A percentile compares a stretch with the other conserved stretches of the same genome.
Conservation (phyloP, 2,888 invertebrate genomes). For the Antitype chi region DNA sequence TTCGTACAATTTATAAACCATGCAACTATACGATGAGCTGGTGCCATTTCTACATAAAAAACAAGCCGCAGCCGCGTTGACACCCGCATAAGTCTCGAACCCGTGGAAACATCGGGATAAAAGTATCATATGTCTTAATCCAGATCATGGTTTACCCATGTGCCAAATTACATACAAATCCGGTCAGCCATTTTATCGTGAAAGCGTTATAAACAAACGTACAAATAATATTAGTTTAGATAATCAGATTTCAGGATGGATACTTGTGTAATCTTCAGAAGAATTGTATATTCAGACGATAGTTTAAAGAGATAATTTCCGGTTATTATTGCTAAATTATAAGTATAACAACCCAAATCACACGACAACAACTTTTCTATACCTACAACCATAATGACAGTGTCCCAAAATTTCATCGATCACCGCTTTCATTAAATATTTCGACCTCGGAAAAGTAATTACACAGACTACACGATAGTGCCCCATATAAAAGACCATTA, state of each 20-base stretch:
- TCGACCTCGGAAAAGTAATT: conserved; percentile 39
- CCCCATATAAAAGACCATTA: conserved; percentile 40
- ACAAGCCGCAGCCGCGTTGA: too few relatives aligned
- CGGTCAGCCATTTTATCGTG: too few relatives aligned
- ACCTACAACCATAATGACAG: conserved; percentile 2
- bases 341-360: background rate
- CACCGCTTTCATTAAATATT: conserved; percentile 44
- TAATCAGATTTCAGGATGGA: background rate
- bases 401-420: conserved; percentile 25
- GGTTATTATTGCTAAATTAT: background rate
- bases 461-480: conserved; percentile 36
- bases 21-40: too few relatives aligned
- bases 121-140: too few relatives aligned
- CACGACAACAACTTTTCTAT: background rate
- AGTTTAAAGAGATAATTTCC: background rate
- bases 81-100: too few relatives aligned
- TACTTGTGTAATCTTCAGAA: background rate
- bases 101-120: too few relatives aligned
- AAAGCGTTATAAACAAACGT: too few relatives aligned
- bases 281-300: background rate
- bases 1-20: too few relatives aligned
- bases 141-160: too few relatives aligned
- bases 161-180: too few relatives aligned
- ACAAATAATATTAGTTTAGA: too few relatives aligned
- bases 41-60: too few relatives aligned